These are phyloP conservation scores for Pseudomyrmex sp. DNA, from an alignment of 1,140 invertebrate genomes.

Conservation along the genomic window DNA sequence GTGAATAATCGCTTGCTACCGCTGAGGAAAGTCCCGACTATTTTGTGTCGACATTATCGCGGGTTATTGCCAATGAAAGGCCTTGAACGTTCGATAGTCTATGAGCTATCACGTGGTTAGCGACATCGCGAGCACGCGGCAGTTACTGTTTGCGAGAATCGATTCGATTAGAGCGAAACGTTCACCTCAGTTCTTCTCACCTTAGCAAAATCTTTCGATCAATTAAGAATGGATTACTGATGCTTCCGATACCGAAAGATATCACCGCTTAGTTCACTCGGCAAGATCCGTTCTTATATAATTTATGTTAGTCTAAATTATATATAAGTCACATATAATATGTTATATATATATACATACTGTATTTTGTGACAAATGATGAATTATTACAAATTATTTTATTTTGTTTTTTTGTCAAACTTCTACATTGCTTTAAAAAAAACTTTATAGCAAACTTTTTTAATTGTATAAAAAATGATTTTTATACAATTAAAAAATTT, in stretches of 20 bases:
- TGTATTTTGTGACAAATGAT: neutral
- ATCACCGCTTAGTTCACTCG: conserved; percentile 6
- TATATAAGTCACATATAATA: neutral
- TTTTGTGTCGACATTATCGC: conserved; percentile 59
- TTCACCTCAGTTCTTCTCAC: conserved; percentile 21
- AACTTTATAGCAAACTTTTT: too few relatives aligned
- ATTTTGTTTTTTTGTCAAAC: neutral
- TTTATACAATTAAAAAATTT: too few relatives aligned
- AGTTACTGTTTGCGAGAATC: conserved; percentile 64
- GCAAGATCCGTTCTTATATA: neutral
- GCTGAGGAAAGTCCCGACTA: conserved; percentile 22
- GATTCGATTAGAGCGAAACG: conserved; percentile 64
- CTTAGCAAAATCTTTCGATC: conserved; percentile 41
- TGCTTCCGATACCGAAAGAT: neutral
- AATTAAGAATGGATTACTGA: neutral
- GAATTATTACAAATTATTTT: neutral
- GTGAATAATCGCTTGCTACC: conserved; percentile 1
- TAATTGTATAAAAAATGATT: too few relatives aligned
- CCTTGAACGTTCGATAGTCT: conserved; percentile 59
- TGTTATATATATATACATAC: neutral
- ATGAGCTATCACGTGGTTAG: conserved; percentile 58
- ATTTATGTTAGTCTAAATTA: neutral
- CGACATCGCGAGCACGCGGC: conserved; percentile 66
- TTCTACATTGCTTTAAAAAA: too few relatives aligned
- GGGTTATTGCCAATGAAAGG: conserved; percentile 49